Conservation (phyloP, 2,888 invertebrate species). For the Metellina segmentata region DNA sequence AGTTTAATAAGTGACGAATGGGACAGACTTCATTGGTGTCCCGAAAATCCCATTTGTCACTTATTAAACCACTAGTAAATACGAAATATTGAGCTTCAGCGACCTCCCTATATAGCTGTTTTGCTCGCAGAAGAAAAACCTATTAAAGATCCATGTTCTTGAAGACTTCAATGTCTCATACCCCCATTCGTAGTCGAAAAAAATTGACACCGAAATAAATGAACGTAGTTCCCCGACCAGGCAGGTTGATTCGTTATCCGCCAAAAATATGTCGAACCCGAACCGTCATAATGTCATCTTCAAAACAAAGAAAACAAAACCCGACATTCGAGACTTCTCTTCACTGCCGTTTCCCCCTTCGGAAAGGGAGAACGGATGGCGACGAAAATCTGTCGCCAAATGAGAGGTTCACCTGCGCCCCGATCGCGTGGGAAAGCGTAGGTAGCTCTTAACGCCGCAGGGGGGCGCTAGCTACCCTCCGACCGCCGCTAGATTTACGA, state of each 20-base stretch:
- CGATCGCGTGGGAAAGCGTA: constrained; percentile 73
- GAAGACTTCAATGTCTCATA: no score
- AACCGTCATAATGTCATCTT: constrained; percentile 8
- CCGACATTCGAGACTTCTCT: background rate
- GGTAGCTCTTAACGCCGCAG: constrained; percentile 69
- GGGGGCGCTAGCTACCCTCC: constrained; percentile 70
- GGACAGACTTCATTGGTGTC: no score
- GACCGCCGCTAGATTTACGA: constrained; percentile 65
- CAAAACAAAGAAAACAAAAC: constrained; percentile 7
- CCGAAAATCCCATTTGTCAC: no score
- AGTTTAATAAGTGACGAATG: no score
- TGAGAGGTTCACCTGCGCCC: constrained; percentile 46
- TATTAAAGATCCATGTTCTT: no score
- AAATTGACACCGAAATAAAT: constrained; percentile 2
- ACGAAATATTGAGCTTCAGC: no score
- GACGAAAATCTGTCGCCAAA: constrained; percentile 52
- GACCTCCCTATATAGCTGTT: no score
- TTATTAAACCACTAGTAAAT: no score
- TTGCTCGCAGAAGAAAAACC: no score
- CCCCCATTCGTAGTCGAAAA: background rate
- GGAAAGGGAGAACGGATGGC: background rate
- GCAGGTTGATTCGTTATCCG: constrained; percentile 15
- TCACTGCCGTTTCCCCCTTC: background rate
- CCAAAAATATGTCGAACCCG: background rate
- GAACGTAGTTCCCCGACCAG: background rate